Evolutionary conservation across 2,113 vertebrate species (phyloP).

Genomic region (Oreamnos americanus): DNA sequence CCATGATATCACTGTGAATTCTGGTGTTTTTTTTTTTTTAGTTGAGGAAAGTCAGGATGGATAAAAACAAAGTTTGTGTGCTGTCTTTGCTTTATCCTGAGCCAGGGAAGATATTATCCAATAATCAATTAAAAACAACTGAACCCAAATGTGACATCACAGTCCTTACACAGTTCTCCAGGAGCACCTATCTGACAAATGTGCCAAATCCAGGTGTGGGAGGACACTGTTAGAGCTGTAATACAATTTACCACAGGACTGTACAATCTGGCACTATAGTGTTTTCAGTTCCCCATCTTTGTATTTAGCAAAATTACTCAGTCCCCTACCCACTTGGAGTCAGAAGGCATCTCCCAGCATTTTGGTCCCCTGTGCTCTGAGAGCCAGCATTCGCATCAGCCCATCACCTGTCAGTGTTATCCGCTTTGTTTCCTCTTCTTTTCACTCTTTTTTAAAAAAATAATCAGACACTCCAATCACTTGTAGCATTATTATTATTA

Average conservation of each 20-base stretch:
- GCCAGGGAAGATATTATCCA: neutral
- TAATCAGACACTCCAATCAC: neutral
- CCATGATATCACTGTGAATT: neutral
- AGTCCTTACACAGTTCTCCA: neutral
- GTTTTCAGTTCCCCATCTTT: neutral
- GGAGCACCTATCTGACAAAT: neutral
- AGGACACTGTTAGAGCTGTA: neutral
- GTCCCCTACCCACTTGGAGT: neutral
- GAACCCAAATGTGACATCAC: neutral
- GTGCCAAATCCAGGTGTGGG: neutral
- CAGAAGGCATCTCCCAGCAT: neutral
- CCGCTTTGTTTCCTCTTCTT: neutral
- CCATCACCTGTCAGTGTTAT: no score
- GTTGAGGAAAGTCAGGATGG: neutral
- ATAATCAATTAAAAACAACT: neutral
- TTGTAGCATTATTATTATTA: neutral
- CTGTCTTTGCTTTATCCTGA: neutral
- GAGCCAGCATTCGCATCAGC: no score
- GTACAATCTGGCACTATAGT: rapidly evolving
- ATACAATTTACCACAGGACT: neutral
- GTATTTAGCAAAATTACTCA: neutral
- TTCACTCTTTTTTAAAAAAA: neutral
- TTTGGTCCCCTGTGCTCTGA: neutral
- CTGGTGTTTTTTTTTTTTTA: neutral
- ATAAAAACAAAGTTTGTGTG: neutral